Percentiles rank a stretch among this genome's conserved stretches.
Conservation (phyloP, 1,140 invertebrate genomes). For the Battus philenor region DNA sequence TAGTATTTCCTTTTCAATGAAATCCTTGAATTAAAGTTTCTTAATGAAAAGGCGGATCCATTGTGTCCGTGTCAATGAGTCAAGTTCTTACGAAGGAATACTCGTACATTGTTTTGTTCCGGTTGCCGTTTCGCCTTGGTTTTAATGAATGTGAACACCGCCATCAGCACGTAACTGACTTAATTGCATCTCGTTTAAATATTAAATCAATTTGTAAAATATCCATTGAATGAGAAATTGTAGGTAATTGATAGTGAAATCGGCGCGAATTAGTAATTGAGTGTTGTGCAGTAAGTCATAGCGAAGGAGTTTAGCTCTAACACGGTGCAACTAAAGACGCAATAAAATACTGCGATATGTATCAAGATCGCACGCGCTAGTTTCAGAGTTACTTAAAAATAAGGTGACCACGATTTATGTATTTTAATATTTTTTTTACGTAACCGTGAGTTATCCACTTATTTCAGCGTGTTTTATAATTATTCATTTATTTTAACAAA, state of each 20-base stretch:
- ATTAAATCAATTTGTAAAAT: slow-evolving; percentile 8
- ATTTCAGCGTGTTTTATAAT: too few relatives aligned
- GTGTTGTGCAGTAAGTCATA: slow-evolving; percentile 4
- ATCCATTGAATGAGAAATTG: slow-evolving; percentile 2
- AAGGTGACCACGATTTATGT: slow-evolving; percentile 10
- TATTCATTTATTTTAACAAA: too few relatives aligned
- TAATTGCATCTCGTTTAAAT: not conserved
- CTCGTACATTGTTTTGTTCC: slow-evolving; percentile 5
- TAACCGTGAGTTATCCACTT: too few relatives aligned
- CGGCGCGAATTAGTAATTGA: not conserved
- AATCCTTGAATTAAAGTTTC: slow-evolving; percentile 8
- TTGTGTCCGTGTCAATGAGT: slow-evolving; percentile 5
- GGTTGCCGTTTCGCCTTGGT: not conserved
- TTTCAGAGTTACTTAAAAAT: slow-evolving; percentile 12
- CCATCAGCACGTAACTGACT: not conserved
- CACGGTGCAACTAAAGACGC: slow-evolving; percentile 3
- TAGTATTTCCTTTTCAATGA: too few relatives aligned
- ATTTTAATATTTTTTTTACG: too few relatives aligned
- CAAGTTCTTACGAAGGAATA: slow-evolving; percentile 10
- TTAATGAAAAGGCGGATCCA: slow-evolving; percentile 16
- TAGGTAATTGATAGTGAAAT: slow-evolving; percentile 10
- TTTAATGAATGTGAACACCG: not conserved
- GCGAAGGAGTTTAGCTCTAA: not conserved
- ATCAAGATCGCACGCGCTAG: slow-evolving; percentile 17
- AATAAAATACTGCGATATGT: slow-evolving; percentile 13